Base-by-base conservation (phyloP, 1,140 invertebrate species). In the Drosophila suzukii region DNA sequence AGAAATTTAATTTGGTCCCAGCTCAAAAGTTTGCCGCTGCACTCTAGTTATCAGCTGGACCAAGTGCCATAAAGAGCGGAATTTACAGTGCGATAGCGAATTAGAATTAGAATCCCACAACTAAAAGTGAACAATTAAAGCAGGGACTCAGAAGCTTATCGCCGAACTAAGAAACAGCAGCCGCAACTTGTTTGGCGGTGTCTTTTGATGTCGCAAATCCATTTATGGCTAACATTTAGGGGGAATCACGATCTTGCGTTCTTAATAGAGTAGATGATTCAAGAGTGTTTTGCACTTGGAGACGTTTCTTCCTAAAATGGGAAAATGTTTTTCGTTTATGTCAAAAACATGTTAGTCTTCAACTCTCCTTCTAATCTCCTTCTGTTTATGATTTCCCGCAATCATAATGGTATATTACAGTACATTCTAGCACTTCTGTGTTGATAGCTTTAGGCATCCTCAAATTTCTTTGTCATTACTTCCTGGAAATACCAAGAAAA, bases 1-100 rank as follows among this genome's bases (percentile, higher is more conserved):
- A 78, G 75, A 74, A 70, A 82, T 83, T 75, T 76, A 79, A 88
- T 82, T 82, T 68, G 54, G 54, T 61, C 47, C 8, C 38, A 54
- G 62, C 56, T 75, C 11, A 27, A 56, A 66, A 66, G 73, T 58
- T 58, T 13, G 38, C 27, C 38, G 55, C 55, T 76, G 73, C 73
- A 76, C 49, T 76, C 38, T 41, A 34, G 54, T 43, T 76, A 76
- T 76, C 55, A 63, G 62, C 47, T 66, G n/a, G 8, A 32, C 36
- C 24, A 53, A 68, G 65, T 68, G 65, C 51, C 58, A 71, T 77
- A 68, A 73, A 77, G 34, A 78, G 44, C 12, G 56, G 39, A 77
- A 83, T 77, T 85, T 75, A 65, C 76, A 46, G 51, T 34, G 72
- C 59, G 60, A 56, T 63, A 57, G 72, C 72, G 71, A 58, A 76